phyloP scores from a whole-genome alignment of 2,113 vertebrate species.

The Rattus rattus region DNA sequence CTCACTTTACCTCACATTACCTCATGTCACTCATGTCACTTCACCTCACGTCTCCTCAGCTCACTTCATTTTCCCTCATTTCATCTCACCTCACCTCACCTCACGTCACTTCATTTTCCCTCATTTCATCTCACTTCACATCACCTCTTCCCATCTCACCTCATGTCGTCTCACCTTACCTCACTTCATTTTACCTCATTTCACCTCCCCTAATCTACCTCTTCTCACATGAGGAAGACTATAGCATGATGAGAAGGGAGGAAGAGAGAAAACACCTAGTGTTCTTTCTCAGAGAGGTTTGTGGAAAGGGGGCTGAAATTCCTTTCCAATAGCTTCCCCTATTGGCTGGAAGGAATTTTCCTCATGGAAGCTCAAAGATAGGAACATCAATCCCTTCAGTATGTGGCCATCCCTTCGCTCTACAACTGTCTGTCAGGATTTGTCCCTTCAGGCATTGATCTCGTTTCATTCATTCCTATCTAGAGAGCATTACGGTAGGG shows the following conservation, averaged over 20 bases:
- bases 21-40: not conserved
- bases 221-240: not conserved
- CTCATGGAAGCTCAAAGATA: not conserved
- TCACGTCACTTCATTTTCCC: not conserved
- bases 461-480: not conserved
- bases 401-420: not conserved
- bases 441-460: not conserved
- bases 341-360: not conserved
- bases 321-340: not conserved
- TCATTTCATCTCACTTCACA: not conserved
- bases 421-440: not conserved
- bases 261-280: rapidly evolving
- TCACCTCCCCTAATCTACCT: not conserved
- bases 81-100: not conserved
- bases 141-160: no score
- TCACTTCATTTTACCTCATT: not conserved
- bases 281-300: not conserved
- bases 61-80: not conserved
- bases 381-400: not conserved
- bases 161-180: not conserved
- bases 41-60: not conserved
- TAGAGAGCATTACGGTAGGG: not conserved
- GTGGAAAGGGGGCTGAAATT: not conserved
- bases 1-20: not conserved
- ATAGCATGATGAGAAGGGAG: not conserved